phyloP scores from a whole-genome alignment of 2,113 vertebrate genomes.

The Procavia capensis region DNA sequence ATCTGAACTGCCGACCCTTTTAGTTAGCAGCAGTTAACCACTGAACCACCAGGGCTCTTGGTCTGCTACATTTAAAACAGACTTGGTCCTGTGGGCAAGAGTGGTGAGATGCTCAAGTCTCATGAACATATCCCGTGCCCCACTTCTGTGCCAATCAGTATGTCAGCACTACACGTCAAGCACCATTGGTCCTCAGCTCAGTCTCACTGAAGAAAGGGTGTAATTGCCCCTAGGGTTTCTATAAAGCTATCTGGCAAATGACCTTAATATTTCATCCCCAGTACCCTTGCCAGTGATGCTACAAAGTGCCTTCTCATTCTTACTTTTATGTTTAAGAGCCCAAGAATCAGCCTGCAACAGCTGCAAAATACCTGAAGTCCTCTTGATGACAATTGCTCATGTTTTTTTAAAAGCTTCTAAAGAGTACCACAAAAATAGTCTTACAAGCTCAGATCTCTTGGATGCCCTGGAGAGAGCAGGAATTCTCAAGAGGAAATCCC shows the following conservation, averaged over 20 bases:
- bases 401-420: conserved; percentile 30
- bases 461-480: not conserved
- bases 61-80: not conserved
- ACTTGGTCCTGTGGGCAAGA: not conserved
- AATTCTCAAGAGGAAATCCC: conserved; percentile 21
- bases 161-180: not conserved
- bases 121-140: not conserved
- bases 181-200: not conserved
- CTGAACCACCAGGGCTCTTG: not conserved
- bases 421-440: not conserved
- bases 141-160: not conserved
- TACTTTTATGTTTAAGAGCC: not conserved
- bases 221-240: not conserved
- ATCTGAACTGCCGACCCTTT: too few species aligned
- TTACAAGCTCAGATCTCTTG: not conserved
- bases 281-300: not conserved
- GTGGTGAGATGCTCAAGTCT: not conserved
- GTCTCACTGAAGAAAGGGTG: not conserved
- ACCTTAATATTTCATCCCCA: not conserved
- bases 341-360: not conserved
- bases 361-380: conserved; percentile 1
- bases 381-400: not conserved
- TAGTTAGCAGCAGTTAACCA: too few species aligned
- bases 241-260: not conserved
- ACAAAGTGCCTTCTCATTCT: not conserved